Evolutionary conservation across 2,888 invertebrate species (phyloP), one percentile per base, ranked within the genome.

Genomic region (Rutpela maculata): DNA sequence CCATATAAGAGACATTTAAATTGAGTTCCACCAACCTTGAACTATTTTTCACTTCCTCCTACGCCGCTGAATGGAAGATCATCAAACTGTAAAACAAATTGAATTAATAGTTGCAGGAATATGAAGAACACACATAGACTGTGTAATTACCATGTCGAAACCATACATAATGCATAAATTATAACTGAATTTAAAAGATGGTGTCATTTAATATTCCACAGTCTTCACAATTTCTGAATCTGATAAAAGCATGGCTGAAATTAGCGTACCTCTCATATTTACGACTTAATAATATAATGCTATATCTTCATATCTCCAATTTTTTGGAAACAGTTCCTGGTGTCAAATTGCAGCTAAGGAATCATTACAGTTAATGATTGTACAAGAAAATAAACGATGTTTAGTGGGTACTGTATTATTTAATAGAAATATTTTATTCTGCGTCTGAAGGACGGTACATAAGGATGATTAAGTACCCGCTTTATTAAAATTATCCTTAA

Each of bases 201-300:
- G 69, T 76, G 76, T 76, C 73, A 71, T 73, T 76, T 62, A 68
- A 73, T 73, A 73, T 76, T 76, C 57, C 76, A 76, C 68, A 76
- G 63, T 68, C 76, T 67, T 76, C 55, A 26, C 76, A 59, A 73
- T 68, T 72, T 67, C 69, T 60, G 76, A 56, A 72, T 72, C 76
- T 62, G 72, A 76, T 67, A 57, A 76, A 76, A 65, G 50, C 35
- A 72, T 62, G 68, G 62, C 55, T 76, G 56, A 66, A 31, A 76
- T 76, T 72, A 76, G 66, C 76, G 68, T 76, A 66, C 56, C 38
- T 56, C 62, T 55, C 35, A 35, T 56, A 76, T 72, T 72, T 76
- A 76, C 62, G 60, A 72, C 76, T 72, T 71, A 76, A 71, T 76
- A 76, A 55, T 60, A 76, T 75, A 75, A 71, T 75, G 75, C 15